Conservation (phyloP, 2,888 invertebrate species). For the Campoplex nolae region DNA sequence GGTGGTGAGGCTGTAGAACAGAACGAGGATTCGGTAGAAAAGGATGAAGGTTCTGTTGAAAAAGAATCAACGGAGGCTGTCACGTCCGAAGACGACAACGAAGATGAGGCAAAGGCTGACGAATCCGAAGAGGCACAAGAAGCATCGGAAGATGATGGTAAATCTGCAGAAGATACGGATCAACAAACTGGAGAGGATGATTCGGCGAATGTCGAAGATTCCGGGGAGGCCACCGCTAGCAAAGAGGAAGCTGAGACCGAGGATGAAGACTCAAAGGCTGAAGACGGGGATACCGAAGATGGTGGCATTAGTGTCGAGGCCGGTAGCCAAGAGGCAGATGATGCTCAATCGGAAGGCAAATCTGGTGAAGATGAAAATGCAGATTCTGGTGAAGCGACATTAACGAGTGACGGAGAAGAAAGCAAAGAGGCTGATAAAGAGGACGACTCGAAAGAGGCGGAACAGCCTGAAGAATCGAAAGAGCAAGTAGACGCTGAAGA, state of each 20-base stretch:
- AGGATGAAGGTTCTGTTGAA: constrained; percentile 47
- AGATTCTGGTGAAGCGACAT: constrained; percentile 75
- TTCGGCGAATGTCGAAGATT: constrained; percentile 42
- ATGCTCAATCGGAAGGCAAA: constrained; percentile 70
- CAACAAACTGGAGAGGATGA: constrained; percentile 54
- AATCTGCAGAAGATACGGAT: constrained; percentile 65
- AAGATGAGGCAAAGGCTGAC: constrained; percentile 33
- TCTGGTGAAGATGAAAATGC: constrained; percentile 77
- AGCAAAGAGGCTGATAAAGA: constrained; percentile 62
- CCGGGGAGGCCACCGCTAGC: constrained; percentile 53
- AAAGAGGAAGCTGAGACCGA: constrained; percentile 72
- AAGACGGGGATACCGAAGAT: constrained; percentile 72
- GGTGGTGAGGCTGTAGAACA: constrained; percentile 70
- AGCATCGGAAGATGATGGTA: constrained; percentile 60
- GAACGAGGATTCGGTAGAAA: constrained; percentile 59
- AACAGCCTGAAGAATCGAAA: constrained; percentile 61
- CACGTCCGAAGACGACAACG: constrained; percentile 41
- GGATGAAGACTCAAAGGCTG: constrained; percentile 73
- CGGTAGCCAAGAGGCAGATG: constrained; percentile 70
- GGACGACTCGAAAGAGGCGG: constrained; percentile 69
- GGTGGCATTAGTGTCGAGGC: constrained; percentile 63
- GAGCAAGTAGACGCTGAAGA: constrained; percentile 21
- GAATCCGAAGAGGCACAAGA: constrained; percentile 39
- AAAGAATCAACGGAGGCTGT: constrained; percentile 51
- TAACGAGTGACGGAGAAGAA: constrained; percentile 51